Evolutionary conservation across 2,113 vertebrate genomes (phyloP).

Genomic region (Scomber scombrus): DNA sequence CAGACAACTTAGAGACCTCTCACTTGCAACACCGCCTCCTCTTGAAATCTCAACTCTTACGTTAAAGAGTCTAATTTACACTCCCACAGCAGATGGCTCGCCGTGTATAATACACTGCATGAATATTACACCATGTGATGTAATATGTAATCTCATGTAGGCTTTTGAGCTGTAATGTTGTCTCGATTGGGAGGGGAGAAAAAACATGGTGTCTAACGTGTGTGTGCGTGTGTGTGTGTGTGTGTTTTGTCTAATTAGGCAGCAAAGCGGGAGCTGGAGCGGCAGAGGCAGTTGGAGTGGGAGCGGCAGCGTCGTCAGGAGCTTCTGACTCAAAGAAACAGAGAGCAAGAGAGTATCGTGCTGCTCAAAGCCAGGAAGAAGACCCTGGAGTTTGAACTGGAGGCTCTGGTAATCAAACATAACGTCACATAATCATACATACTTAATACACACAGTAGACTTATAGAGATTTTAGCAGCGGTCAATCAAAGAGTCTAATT

Average conservation of each 20-base stretch:
- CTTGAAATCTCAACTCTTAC: not conserved
- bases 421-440: not conserved
- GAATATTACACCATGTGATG: not conserved
- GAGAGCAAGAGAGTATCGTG: constrained; percentile 97
- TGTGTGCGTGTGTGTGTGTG: constrained; percentile 12
- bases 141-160: not conserved
- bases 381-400: constrained; percentile 97
- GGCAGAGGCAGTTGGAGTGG: constrained; percentile 97
- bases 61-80: constrained; percentile 5
- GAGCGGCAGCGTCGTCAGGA: constrained; percentile 96
- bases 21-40: not conserved
- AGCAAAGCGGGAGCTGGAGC: constrained; percentile 95
- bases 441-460: not conserved
- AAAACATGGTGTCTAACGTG: not conserved
- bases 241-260: constrained; percentile 81
- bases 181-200: no score
- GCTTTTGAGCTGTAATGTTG: not conserved
- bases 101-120: constrained; percentile 10
- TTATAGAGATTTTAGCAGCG: no score
- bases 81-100: not conserved
- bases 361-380: constrained; percentile 97
- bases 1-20: not conserved
- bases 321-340: constrained; percentile 94
- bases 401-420: constrained; percentile 89
- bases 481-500: not conserved